Evolutionary conservation across 2,797 vertebrate genomes (phyloP), one percentile per base, ranked within the genome.

Genomic region (Luscinia luscinia): DNA sequence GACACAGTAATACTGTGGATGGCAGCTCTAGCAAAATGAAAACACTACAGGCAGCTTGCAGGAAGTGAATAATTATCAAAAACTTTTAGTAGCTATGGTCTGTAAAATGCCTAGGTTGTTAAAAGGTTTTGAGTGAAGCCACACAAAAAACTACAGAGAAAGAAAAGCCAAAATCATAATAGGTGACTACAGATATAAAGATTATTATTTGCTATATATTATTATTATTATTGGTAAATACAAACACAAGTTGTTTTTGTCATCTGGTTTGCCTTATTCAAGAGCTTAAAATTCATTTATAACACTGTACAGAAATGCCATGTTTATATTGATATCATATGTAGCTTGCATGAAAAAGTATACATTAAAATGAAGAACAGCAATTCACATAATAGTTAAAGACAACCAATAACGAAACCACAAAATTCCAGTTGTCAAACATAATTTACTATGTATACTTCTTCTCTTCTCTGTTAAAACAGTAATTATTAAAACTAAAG

Each of bases 341-440:
- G 98, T 97, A 98, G 98, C 97, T 98, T 97, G 97, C 97, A 98
- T 84, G 94, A 97, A 97, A 93, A 93, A 78, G 97, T 97, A 98
- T 97, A 98, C 97, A 97, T 97, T 96, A 97, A 96, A 98, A 98
- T 96, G 93, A 97, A 97, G 97, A 98, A 98, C 98, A 98, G 98
- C 98, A 98, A 99, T 98, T 98, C 98, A 97, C 97, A 97, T 98
- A 99, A 99, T 98, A 98, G 98, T 98, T 98, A 98, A 98, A 99
- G 99, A 99, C 98, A 99, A 98, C 98, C 98, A 97, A 97, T 98
- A 98, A 98, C 97, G 98, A 98, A 99, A 98, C 98, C 98, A 98
- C 98, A 97, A 98, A 99, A 98, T 98, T 98, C 97, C 98, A 98
- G 98, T 98, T 99, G 99, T 99, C 99, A 99, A 99, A 99, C 99